Conservation (phyloP, 2,113 vertebrate genomes). For the Tringa solitaria region DNA sequence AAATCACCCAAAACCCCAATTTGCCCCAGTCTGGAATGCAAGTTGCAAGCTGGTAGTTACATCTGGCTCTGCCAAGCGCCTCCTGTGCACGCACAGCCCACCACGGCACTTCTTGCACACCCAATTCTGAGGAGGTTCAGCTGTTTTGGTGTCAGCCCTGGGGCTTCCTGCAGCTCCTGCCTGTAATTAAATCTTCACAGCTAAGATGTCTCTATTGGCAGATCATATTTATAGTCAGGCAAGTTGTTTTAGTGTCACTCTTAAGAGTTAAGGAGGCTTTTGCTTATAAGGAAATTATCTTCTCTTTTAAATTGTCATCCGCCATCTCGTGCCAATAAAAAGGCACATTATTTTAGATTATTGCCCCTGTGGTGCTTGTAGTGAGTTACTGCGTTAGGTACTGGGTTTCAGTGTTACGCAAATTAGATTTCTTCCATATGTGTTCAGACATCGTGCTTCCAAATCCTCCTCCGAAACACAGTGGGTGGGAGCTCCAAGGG, state of each 20-base stretch:
- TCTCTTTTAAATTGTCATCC: not conserved
- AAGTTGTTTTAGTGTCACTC: not conserved
- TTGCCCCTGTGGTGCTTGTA: not conserved
- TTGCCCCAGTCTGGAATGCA: not conserved
- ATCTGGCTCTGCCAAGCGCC: not conserved
- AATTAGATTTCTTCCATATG: not conserved
- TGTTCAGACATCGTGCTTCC: rapidly evolving
- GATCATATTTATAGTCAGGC: not conserved
- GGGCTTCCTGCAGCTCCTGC: slow-evolving; percentile 14
- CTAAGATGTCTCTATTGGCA: not conserved
- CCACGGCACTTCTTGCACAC: not conserved
- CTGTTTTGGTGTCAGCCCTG: not conserved
- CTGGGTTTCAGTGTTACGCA: not conserved
- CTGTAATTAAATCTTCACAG: not conserved
- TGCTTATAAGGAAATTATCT: not conserved
- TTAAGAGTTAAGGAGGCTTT: not conserved
- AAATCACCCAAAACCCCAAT: not conserved
- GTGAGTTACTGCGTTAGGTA: not conserved
- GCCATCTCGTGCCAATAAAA: not conserved
- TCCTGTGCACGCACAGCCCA: rapidly evolving
- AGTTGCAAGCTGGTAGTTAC: rapidly evolving
- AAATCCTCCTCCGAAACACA: not conserved
- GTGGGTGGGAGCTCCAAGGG: not conserved
- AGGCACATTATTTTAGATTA: not conserved
- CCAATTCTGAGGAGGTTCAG: not conserved